Evolutionary conservation across 2,113 vertebrate species (phyloP), one percentile per base, ranked within the genome.

Genomic region (Ophthalmotilapia sp.): DNA sequence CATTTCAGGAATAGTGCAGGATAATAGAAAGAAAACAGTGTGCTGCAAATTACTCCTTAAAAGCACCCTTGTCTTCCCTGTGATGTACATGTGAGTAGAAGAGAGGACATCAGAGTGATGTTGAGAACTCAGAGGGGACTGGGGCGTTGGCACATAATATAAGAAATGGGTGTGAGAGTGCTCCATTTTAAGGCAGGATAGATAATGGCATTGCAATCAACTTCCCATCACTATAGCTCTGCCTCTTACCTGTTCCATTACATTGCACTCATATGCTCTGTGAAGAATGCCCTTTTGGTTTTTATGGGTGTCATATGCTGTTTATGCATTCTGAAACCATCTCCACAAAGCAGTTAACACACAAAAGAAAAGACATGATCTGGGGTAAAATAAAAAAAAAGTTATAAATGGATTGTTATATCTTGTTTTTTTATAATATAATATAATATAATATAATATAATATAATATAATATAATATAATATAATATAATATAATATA

Each of bases 21-120:
- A 93, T 89, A 88, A 75, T 70, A 62, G 70, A 82, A 47, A 87
- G 60, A 85, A 86, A 75, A 70, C 84, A 73, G 49, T 9, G 65
- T 33, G 40, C 60, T 21, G 90, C 47, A 93, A 94, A 95, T 94
- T 88, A 93, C 86, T 87, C 90, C 86, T 90, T 95, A 87, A 95
- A 95, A 94, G 90, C 89, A 85, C 80, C 79, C 80, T 91, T 88
- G 87, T 95, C 42, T 90, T 84, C 55, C 82, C 62, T 92, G 75
- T 91, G 83, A 94, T 90, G 90, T 88, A 84, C 80, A 84, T 77
- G 26, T 77, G 73, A 77, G 73, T 31, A 79, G 53, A 62, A 29
- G 81, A 83, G 86, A 89, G 40, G 79, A 90, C 90, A 92, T 91
- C 79, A 92, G 87, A 93, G 88, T 36, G 83, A 86, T 87, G 81